A percentile compares a stretch with the other conserved stretches of the same genome.
Evolutionary conservation across 1,140 invertebrate species (phyloP).

Genomic region (Brachionus paranguensis): DNA sequence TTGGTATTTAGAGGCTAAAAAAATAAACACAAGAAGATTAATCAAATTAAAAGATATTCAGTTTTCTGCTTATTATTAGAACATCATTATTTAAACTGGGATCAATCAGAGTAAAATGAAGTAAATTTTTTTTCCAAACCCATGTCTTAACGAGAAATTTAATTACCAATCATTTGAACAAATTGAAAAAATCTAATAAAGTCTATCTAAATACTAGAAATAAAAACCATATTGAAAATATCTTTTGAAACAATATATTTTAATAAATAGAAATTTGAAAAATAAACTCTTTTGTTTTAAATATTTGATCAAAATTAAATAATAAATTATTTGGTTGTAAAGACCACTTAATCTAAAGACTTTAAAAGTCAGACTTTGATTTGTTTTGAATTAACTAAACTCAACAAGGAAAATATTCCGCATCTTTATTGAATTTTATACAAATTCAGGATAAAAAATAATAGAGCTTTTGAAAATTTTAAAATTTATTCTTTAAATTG

Average conservation of each 20-base stretch:
- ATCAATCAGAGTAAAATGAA: neutral
- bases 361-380: neutral
- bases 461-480: neutral
- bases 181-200: neutral
- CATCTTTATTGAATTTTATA: neutral
- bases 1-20: neutral
- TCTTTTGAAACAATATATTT: neutral
- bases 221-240: neutral
- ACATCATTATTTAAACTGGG: neutral
- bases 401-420: neutral
- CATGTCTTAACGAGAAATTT: neutral
- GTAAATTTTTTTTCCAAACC: neutral
- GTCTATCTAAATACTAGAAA: neutral
- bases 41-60: neutral
- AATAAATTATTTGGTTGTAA: neutral
- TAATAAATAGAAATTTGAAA: too few relatives aligned
- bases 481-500: neutral
- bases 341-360: neutral
- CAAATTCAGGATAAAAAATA: neutral
- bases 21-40: neutral
- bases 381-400: neutral
- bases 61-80: neutral
- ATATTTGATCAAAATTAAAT: neutral
- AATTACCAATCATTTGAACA: neutral
- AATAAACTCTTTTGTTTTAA: too few relatives aligned